Evolutionary conservation across 2,888 invertebrate genomes (phyloP), one percentile per base, ranked within the genome.

Genomic region (Pyralis farinalis): DNA sequence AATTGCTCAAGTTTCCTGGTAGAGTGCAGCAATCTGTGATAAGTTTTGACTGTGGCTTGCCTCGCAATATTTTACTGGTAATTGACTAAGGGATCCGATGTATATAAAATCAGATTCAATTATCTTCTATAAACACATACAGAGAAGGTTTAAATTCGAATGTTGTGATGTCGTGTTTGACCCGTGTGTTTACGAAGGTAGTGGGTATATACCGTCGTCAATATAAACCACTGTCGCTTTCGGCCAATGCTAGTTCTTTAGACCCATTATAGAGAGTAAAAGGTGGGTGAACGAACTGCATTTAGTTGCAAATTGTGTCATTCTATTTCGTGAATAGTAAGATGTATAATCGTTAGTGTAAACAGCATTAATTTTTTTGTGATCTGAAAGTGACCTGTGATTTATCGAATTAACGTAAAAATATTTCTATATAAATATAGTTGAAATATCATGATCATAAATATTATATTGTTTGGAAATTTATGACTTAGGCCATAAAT

Each of bases 221-320:
- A 84, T 87, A 87, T 82, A 88, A 85, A 76, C 78, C 80, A 80
- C 81, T 78, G 79, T 83, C 79, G 75, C 75, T 82, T 83, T 84
- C 82, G 68, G 76, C 56, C 67, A 63, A 58, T 55, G 76, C 78
- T 85, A 87, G 87, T 88, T 82, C 75, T 79, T 78, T 75, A 69
- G 70, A 66, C 68, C 63, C 68, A 71, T 71, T 71, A 78, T 68
- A 73, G 63, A 80, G 75, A 82, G 79, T 79, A 79, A 84, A 85
- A 86, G 86, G 86, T 86, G 80, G 81, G 83, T 85, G 71, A 77
- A 73, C 68, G 71, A 72, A 74, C 71, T 59, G 50, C 53, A 51
- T 42, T 43, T 42, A 40, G 43, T 33, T 54, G 53, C 44, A 53
- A 63, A 58, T 49, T 63, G 70, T 73, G 71, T 57, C 58, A 54